A percentile compares a stretch with the other conserved stretches of the same genome.
These are phyloP conservation scores for Melanotaenia parkinsoni DNA, from an alignment of 2,797 vertebrate species.

Conservation along the genomic window DNA sequence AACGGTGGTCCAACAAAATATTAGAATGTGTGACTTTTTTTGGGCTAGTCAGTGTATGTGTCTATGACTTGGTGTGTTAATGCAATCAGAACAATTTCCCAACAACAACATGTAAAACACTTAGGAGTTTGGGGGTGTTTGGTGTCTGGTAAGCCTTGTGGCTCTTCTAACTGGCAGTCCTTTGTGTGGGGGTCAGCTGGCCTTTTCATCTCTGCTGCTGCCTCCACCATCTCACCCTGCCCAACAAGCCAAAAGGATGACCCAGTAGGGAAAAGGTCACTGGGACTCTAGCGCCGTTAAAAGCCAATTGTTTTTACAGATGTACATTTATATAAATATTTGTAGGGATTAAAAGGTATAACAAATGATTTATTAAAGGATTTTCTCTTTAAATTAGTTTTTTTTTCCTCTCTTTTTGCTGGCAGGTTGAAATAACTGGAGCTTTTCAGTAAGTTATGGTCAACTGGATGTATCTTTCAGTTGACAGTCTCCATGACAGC, in stretches of 20 bases:
- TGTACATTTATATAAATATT: conserved; percentile 26
- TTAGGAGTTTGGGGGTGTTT: conserved; percentile 53
- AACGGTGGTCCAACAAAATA: too few species aligned
- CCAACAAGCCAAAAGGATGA: conserved; percentile 61
- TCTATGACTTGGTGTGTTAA: not conserved
- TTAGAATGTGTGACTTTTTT: too few species aligned
- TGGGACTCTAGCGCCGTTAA: conserved; percentile 34
- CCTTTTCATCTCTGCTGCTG: conserved; percentile 74
- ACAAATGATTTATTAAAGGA: conserved; percentile 14
- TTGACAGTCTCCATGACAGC: not conserved
- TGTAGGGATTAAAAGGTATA: conserved; percentile 5
- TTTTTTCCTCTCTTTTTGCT: not conserved
- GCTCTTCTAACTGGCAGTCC: conserved; percentile 56
- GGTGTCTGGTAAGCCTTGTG: conserved; percentile 54
- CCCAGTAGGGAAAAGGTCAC: conserved; percentile 72
- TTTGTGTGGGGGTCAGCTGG: conserved; percentile 74
- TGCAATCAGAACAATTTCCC: not conserved
- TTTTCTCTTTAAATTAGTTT: not conserved
- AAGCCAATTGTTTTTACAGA: conserved; percentile 25
- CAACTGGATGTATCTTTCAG: not conserved
- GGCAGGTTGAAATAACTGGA: not conserved
- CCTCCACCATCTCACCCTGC: conserved; percentile 55
- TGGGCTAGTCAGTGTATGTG: too few species aligned
- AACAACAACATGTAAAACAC: conserved; percentile 8
- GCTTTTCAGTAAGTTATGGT: not conserved